Conservation (phyloP, 2,113 vertebrate genomes). For the Pavo muticus region DNA sequence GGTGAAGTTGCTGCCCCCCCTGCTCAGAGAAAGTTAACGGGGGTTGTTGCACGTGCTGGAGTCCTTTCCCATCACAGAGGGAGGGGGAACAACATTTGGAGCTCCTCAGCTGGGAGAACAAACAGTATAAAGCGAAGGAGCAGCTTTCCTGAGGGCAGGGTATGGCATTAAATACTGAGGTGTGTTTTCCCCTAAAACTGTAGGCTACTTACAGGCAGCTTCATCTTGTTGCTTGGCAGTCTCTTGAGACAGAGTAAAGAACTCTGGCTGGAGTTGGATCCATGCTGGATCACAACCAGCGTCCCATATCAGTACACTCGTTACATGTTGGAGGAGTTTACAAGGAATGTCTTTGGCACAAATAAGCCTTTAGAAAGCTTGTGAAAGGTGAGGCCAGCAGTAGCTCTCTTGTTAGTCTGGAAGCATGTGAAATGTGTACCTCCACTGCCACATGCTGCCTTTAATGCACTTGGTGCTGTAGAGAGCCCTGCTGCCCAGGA, state of each 20-base stretch:
- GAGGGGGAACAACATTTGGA: not conserved
- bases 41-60: not conserved
- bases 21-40: not conserved
- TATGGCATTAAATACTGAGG: not conserved
- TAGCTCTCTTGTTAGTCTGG: not conserved
- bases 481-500: not conserved
- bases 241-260: slow-evolving; percentile 13
- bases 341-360: slow-evolving; percentile 34
- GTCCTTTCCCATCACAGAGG: not conserved
- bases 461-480: not conserved
- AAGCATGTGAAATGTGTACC: not conserved
- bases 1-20: not conserved
- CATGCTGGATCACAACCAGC: not conserved
- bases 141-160: not conserved
- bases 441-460: not conserved
- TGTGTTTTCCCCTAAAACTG: slow-evolving; percentile 10
- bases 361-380: not conserved
- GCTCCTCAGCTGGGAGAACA: slow-evolving; percentile 14
- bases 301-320: rapidly evolving
- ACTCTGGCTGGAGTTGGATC: not conserved
- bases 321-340: slow-evolving; percentile 14
- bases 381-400: not conserved
- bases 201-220: not conserved
- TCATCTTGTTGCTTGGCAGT: slow-evolving; percentile 9
- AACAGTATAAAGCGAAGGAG: not conserved